Conservation (phyloP, 2,888 invertebrate species). For the Patella ulyssiponensis region DNA sequence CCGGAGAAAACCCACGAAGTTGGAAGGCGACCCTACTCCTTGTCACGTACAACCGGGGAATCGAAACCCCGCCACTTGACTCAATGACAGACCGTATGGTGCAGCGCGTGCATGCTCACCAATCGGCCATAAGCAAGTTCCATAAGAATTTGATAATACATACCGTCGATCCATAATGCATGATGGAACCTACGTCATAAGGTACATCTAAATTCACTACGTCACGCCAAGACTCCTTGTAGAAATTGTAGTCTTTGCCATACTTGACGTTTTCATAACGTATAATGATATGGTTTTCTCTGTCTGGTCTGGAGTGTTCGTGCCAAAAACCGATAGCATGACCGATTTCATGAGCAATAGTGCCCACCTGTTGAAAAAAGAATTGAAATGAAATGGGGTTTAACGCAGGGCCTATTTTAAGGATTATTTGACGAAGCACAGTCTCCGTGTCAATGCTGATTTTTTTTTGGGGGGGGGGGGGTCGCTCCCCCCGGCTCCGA, state of each 20-base stretch:
- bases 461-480: too few relatives aligned
- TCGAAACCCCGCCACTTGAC: too few relatives aligned
- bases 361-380: slow-evolving; percentile 55
- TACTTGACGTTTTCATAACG: slow-evolving; percentile 53
- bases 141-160: slow-evolving; percentile 14
- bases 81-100: too few relatives aligned
- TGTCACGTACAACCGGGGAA: too few relatives aligned
- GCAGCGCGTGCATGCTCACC: too few relatives aligned
- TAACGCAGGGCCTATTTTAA: too few relatives aligned
- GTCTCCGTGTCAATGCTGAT: too few relatives aligned
- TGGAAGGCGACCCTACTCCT: too few relatives aligned
- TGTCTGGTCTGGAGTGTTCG: slow-evolving; percentile 67
- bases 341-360: slow-evolving; percentile 66
- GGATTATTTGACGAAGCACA: too few relatives aligned
- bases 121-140: too few relatives aligned
- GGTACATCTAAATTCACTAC: slow-evolving; percentile 62
- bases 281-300: slow-evolving; percentile 58
- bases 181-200: slow-evolving; percentile 67
- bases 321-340: slow-evolving; percentile 70
- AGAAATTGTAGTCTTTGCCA: slow-evolving; percentile 64
- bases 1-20: too few relatives aligned
- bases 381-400: not conserved
- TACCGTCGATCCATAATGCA: slow-evolving; percentile 69
- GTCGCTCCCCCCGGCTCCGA: too few relatives aligned
- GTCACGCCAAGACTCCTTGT: slow-evolving; percentile 59